Base-by-base conservation (phyloP, 2,797 vertebrate species). In the Gambusia yucatana region DNA sequence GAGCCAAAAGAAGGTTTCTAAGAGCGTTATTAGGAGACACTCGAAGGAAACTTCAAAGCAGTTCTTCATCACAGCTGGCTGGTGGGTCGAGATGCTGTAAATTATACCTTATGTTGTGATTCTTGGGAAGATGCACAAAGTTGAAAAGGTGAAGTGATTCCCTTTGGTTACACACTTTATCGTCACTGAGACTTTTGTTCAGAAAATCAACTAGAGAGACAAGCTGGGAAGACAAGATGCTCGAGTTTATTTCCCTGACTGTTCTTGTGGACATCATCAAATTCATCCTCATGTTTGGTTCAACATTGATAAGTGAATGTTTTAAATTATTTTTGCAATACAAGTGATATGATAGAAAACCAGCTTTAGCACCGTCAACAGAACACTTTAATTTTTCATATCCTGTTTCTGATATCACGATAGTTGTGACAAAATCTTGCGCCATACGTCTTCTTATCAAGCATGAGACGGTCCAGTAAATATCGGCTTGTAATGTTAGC, bases 21-120 rank as follows among this genome's bases (percentile, higher is more conserved):
- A 89, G 93, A 92, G 93, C 91, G 87, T 94, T 93, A 94, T 93
- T 93, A 94, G 75, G 73, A 72, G 46, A 39, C 61, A 81, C 85
- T 76, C 85, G 74, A 83, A 82, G 82, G 72, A 71, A 83, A 92
- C 93, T 92, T 94, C 93, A 95, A 94, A 94, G 94, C 39, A 73
- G 75, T 10, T 79, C 79, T 80, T 47, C 86, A 74, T 84, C 84
- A 87, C 88, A 89, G 93, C 90, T 87, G 67, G 67, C 67, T 88
- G 92, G 82, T 77, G 77, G 93, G 92, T 77, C 91, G 93, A 87
- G 86, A 82, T 46, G 81, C 79, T 87, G 83, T 79, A 87, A 92
- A 91, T 89, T 67, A 75, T 82, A 84, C 84, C 93, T 77, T 80
- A 82, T 93, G 92, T 59, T 87, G 80, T 59, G 47, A 76, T 82